A percentile compares a stretch with the other conserved stretches of the same genome.
phyloP scores from a whole-genome alignment of 2,797 vertebrate species.

The Macropus fuliginosus region DNA sequence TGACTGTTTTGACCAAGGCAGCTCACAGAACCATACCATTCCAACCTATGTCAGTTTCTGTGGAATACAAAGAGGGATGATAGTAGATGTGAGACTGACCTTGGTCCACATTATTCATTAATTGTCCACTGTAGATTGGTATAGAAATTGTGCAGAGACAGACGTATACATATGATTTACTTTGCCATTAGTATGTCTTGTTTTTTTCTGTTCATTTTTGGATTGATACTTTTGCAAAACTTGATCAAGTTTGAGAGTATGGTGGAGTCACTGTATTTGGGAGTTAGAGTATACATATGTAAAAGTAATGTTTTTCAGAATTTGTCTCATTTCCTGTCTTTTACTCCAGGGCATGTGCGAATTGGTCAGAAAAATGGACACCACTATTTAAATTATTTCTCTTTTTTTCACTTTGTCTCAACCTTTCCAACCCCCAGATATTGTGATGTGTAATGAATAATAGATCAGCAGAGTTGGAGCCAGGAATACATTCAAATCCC shows the following conservation, averaged over 20 bases:
- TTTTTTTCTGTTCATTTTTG: background rate
- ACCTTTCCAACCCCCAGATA: background rate
- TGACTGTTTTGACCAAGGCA: background rate
- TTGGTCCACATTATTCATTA: background rate
- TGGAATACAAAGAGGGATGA: background rate
- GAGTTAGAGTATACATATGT: background rate
- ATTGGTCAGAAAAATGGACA: background rate
- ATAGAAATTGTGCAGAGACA: background rate
- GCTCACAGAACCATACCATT: background rate
- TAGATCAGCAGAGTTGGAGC: background rate
- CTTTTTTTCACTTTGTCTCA: background rate
- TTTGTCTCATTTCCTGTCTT: background rate
- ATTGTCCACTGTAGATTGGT: background rate
- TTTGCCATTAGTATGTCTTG: background rate
- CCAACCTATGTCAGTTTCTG: background rate
- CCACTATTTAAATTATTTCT: background rate
- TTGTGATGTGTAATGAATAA: background rate
- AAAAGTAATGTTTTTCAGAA: background rate
- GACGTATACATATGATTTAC: background rate
- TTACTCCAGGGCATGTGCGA: background rate
- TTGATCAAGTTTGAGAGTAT: background rate
- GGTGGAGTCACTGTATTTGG: background rate
- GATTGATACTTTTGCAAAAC: background rate
- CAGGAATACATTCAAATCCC: background rate
- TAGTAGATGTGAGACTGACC: background rate